Base-by-base conservation (phyloP, 2,113 vertebrate species). In the Brachyistius frenatus region DNA sequence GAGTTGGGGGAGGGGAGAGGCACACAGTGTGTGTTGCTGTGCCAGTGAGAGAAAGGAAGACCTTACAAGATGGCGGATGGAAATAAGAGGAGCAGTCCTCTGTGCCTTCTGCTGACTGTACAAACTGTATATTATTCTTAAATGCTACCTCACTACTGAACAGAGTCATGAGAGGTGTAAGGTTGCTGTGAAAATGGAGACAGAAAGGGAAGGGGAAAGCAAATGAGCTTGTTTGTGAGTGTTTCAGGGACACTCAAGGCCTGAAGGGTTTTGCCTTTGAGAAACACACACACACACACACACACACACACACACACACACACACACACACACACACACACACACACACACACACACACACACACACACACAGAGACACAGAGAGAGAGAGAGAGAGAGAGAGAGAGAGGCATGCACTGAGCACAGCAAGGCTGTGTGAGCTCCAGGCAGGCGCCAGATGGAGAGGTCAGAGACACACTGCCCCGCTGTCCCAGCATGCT, bases 381-480 rank as follows among this genome's bases (percentile, higher is more conserved):
- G 31, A 66, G 53, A 74, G 23, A 23, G 23, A 23, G 23, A 23
- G 1, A 23, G 23, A 23, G 23, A 23, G 23, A 23, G 23, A 23
- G 23, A 23, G 23, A 23, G 23, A 23, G 23, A 23, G 23, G 23
- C 33, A 65, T 66, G 76, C 30, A 64, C 78, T 49, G 14, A 78
- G 66, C 55, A 75, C 73, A 89, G 83, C 30, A 3, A 86, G 84
- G 58, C 73, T 67, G 88, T 83, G 71, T 36, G 73, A 80, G 86
- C 88, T 89, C 74, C 72, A 88, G 87, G 86, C 89, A 86, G 85
- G 78, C 86, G 92, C 93, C 94, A 95, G 94, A 94, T 94, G 94
- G 94, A 93, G 89, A 82, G 94, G 92, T 94, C 93, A 93, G 84
- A 90, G 85, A 88, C 87, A 91, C 90, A 90, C 84, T 92, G 89